These are phyloP conservation scores for Prenolepis imparis DNA, from an alignment of 2,888 invertebrate genomes.

Conservation along the genomic window DNA sequence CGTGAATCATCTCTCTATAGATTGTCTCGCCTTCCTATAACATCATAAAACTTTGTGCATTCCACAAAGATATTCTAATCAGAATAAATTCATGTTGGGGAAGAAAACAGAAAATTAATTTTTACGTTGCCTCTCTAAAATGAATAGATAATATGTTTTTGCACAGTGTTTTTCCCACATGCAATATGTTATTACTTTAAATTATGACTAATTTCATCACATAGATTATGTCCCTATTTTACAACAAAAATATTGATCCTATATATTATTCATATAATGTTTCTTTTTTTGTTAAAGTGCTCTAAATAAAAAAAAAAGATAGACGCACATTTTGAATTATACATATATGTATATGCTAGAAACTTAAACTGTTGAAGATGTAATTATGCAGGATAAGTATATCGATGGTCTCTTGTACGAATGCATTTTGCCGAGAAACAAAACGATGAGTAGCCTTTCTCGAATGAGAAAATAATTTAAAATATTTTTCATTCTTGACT, in stretches of 20 bases:
- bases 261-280: no score
- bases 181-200: background rate
- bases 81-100: background rate
- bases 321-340: no score
- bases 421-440: background rate
- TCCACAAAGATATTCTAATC: no score
- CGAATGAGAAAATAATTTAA: slow-evolving; percentile 19
- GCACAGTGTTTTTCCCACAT: background rate
- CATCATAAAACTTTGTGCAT: slow-evolving; percentile 59
- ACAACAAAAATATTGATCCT: background rate
- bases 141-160: background rate
- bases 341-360: background rate
- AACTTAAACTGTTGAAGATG: background rate
- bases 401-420: slow-evolving; percentile 11
- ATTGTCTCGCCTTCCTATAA: slow-evolving; percentile 53
- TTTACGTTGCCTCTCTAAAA: background rate
- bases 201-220: background rate
- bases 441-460: slow-evolving; percentile 9
- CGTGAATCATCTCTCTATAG: slow-evolving; percentile 33
- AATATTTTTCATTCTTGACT: slow-evolving; percentile 45
- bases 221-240: background rate
- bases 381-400: slow-evolving; percentile 13
- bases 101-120: background rate
- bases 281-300: no score
- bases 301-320: no score